These are phyloP conservation scores for Metellina segmentata DNA, from an alignment of 2,888 invertebrate species.

Conservation along the genomic window DNA sequence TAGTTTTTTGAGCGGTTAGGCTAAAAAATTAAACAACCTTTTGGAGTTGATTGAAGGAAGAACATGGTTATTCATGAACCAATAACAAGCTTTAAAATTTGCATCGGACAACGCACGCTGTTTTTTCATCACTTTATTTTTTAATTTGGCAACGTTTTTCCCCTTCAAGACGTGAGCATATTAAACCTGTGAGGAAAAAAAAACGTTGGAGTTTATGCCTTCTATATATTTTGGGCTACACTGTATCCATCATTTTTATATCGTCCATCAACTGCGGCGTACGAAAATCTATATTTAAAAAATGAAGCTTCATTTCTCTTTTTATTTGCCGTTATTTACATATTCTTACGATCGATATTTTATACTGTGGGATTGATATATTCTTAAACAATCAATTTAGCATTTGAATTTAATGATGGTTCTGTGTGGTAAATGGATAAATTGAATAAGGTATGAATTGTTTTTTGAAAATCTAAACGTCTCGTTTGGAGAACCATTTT, in stretches of 20 bases:
- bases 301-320: background rate
- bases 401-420: too few relatives aligned
- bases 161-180: background rate
- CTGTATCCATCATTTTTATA: background rate
- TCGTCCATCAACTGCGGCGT: background rate
- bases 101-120: background rate
- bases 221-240: background rate
- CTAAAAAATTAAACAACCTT: background rate
- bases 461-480: too few relatives aligned
- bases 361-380: too few relatives aligned
- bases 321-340: background rate
- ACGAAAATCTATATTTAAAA: background rate
- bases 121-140: background rate
- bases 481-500: too few relatives aligned
- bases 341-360: too few relatives aligned
- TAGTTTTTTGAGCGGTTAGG: background rate
- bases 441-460: too few relatives aligned
- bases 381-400: too few relatives aligned
- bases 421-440: too few relatives aligned
- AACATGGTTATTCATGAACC: constrained; percentile 22
- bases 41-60: background rate
- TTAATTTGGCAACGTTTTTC: background rate
- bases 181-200: background rate
- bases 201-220: background rate
- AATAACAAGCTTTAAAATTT: constrained; percentile 4